Conservation (phyloP, 2,113 vertebrate species). For the Atrichornis clamosus region DNA sequence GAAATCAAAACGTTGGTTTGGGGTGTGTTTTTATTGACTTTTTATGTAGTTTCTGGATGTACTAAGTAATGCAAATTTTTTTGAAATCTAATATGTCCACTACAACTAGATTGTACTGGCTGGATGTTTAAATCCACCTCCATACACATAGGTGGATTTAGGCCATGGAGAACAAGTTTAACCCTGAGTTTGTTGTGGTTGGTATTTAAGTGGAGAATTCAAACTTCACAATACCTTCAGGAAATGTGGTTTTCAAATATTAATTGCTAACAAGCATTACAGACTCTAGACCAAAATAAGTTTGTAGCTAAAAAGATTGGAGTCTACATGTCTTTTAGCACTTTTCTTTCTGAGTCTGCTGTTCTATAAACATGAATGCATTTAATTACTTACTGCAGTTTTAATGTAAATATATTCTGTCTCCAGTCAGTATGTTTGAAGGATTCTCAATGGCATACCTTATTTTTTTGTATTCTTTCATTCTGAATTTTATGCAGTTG, state of each 20-base stretch:
- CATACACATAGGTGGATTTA: neutral
- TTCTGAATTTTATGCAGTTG: constrained; percentile 21
- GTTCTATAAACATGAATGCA: neutral
- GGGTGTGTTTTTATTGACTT: fast-evolving
- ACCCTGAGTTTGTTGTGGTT: neutral
- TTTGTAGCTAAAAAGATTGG: constrained; percentile 5
- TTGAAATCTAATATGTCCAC: neutral
- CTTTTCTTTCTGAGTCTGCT: neutral
- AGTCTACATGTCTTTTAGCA: neutral
- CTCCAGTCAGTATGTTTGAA: constrained; percentile 5
- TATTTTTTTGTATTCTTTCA: constrained; percentile 41
- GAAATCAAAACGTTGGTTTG: neutral
- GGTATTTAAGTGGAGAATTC: neutral
- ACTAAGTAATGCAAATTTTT: neutral
- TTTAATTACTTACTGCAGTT: constrained; percentile 29
- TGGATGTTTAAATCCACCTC: neutral
- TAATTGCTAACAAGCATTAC: neutral
- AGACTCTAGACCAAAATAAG: constrained; percentile 34
- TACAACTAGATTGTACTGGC: neutral
- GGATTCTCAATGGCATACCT: neutral
- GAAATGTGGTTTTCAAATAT: neutral
- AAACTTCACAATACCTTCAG: neutral
- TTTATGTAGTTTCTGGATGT: neutral
- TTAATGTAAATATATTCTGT: constrained; percentile 49
- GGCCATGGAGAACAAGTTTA: neutral